A percentile compares a stretch with the other conserved stretches of the same genome.
phyloP scores from a whole-genome alignment of 1,140 invertebrate species.

The Vanessa tameamea region DNA sequence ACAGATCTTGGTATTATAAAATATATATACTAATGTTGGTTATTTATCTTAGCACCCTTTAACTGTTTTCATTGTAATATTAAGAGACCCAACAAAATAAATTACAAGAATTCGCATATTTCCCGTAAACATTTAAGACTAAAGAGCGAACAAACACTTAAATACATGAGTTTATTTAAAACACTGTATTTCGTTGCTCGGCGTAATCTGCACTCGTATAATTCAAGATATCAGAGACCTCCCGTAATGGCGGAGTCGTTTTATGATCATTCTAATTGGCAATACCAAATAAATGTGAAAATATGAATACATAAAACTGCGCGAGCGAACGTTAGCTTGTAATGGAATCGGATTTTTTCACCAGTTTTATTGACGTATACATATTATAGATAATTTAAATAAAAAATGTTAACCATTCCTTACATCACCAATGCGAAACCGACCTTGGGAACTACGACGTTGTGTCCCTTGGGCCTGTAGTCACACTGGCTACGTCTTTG shows the following conservation, averaged over 20 bases:
- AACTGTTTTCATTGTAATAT: too few species aligned
- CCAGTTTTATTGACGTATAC: background rate
- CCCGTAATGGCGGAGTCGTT: constrained; percentile 54
- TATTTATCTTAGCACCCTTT: too few species aligned
- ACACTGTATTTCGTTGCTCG: constrained; percentile 7
- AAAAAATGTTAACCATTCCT: too few species aligned
- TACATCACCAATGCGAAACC: too few species aligned
- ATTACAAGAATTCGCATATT: background rate
- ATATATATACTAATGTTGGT: too few species aligned
- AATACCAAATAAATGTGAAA: constrained; percentile 64
- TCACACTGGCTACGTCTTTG: too few species aligned
- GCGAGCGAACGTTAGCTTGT: constrained; percentile 9
- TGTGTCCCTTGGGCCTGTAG: too few species aligned
- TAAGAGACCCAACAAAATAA: too few species aligned
- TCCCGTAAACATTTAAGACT: background rate
- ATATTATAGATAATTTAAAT: background rate
- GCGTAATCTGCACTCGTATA: constrained; percentile 25
- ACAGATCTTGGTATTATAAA: too few species aligned
- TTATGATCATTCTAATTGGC: constrained; percentile 71
- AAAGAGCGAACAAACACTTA: background rate
- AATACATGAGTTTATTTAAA: background rate
- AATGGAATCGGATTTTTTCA: constrained; percentile 24
- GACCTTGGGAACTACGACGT: too few species aligned
- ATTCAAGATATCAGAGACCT: constrained; percentile 44
- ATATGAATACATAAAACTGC: constrained; percentile 57